phyloP scores from a whole-genome alignment of 2,888 invertebrate species.

The Neoaliturus tenellus region DNA sequence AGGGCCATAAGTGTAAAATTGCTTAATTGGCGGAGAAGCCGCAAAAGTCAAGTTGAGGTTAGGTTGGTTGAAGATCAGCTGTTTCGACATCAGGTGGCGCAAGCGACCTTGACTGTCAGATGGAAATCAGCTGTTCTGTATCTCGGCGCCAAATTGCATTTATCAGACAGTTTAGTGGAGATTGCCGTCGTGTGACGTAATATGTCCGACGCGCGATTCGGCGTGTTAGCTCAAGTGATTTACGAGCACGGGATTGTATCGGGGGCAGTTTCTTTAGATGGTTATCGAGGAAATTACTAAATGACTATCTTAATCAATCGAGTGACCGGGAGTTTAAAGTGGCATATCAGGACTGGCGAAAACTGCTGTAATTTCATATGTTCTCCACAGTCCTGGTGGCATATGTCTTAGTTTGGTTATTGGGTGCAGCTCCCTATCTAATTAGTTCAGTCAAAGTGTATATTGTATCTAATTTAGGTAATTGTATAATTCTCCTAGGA shows the following conservation, averaged over 20 bases:
- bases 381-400: background rate
- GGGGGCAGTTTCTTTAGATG: background rate
- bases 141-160: constrained; percentile 15
- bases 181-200: background rate
- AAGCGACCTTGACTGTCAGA: constrained; percentile 32
- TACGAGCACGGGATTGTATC: background rate
- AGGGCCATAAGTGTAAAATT: constrained; percentile 29
- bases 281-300: background rate
- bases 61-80: constrained; percentile 45
- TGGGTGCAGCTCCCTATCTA: too few relatives aligned
- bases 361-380: too few relatives aligned
- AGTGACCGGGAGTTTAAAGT: background rate
- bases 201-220: background rate
- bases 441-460: too few relatives aligned
- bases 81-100: constrained; percentile 12
- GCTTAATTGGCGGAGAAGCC: constrained; percentile 38
- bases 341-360: too few relatives aligned
- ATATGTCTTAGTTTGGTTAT: background rate
- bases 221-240: background rate
- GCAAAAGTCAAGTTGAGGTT: constrained; percentile 49
- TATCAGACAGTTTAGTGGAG: background rate
- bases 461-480: too few relatives aligned
- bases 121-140: constrained; percentile 43
- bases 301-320: background rate
- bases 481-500: too few relatives aligned